Evolutionary conservation across 2,113 vertebrate genomes (phyloP), one percentile per base, ranked within the genome.

Genomic region (Chloropsis cyanopogon): DNA sequence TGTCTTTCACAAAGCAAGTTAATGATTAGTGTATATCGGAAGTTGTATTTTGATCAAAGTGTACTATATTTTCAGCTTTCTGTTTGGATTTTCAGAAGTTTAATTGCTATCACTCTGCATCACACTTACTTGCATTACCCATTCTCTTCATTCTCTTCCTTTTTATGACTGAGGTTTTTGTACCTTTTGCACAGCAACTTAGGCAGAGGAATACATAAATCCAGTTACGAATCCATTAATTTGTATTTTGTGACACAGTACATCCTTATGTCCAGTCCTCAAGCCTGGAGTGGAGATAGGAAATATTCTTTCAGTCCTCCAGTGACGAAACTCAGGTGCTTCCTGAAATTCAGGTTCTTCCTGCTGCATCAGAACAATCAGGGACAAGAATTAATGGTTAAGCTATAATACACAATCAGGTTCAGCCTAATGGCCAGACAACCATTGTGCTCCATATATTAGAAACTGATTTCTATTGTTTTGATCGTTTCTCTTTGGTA

Each of bases 1-100:
- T 60, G 24, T 50, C 44, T 82, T 77, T 93, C 46, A 90, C 44
- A 92, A 82, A 91, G 22, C 69, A 66, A 81, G 63, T 37, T 56
- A 56, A 86, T 77, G 46, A 71, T 47, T 23, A 76, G 11, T 24
- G 4, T 49, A 44, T 68, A 24, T 31, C 50, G 78, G 59, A 95
- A 95, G 57, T 41, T 88, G 33, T 91, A 92, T 90, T 95, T 88
- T 88, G 57, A 87, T 89, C 49, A 53, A 77, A 79, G 66, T 56
- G 22, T 44, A 42, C 29, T 88, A 6, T 86, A 57, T 76, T 93
- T 96, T 90, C 50, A 88, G 20, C 53, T 92, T 95, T 61, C 47
- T 86, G n/a, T 88, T 82, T 64, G 31, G 35, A 78, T 84, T 66
- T 84, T 88, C 24, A 59, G 33, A 81, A 66, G 19, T 54, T 46